Percentiles rank a stretch among this genome's conserved stretches.
Conservation (phyloP, 2,888 invertebrate genomes). For the Acrobasis suavella region DNA sequence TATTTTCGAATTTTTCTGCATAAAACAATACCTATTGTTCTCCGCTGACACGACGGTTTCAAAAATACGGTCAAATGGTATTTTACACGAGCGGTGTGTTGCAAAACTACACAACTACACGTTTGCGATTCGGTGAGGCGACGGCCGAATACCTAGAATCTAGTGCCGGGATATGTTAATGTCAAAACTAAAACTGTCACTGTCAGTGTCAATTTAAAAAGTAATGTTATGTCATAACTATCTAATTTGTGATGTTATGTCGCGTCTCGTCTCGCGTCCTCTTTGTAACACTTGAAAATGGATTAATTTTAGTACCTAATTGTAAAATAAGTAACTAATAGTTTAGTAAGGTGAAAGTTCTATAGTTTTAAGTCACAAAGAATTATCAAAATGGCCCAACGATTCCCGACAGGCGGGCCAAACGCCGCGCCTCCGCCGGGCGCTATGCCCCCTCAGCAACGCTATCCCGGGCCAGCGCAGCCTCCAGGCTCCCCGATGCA, state of each 20-base stretch:
- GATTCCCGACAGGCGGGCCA: conserved; percentile 62
- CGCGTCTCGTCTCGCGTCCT: background rate
- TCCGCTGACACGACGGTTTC: too few species aligned
- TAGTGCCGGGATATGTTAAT: background rate
- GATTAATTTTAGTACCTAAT: background rate
- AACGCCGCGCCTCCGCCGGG: conserved; percentile 70
- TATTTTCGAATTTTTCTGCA: too few species aligned
- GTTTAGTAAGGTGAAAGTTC: conserved; percentile 8
- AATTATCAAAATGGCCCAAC: conserved; percentile 58
- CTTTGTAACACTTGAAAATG: background rate
- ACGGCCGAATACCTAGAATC: background rate
- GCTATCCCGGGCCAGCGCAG: conserved; percentile 74
- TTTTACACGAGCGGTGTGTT: too few species aligned
- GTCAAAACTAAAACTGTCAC: too few species aligned
- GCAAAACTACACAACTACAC: too few species aligned
- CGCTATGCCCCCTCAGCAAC: conserved; percentile 70
- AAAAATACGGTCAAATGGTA: too few species aligned
- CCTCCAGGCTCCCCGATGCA: conserved; percentile 85
- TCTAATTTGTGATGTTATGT: too few species aligned
- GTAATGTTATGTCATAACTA: too few species aligned
- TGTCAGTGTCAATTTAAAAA: too few species aligned
- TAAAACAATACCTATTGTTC: too few species aligned
- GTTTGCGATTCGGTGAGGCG: too few species aligned
- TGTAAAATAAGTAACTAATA: conserved; percentile 3
- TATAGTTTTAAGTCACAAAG: background rate